A percentile compares a stretch with the other conserved stretches of the same genome.
Evolutionary conservation across 64 coral and sea anemone species (phyloP).

Genomic region (Cladopsammia gracilis): DNA sequence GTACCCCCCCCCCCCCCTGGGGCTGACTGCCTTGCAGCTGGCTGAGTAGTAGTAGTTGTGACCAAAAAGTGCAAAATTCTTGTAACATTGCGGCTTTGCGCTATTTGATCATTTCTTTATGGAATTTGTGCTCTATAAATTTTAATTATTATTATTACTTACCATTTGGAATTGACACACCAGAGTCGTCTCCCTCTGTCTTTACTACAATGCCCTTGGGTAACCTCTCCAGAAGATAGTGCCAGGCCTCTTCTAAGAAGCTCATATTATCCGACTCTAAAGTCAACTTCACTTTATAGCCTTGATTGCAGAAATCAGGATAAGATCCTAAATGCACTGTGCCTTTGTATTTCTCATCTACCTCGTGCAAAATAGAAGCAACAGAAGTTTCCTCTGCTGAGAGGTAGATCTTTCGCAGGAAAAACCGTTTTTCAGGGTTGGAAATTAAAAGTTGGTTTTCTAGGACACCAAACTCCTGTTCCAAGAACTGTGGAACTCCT

Average conservation of each 20-base stretch:
- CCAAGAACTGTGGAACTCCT: conserved; percentile 80
- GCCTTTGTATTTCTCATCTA: conserved; percentile 81
- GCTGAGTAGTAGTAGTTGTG: no score
- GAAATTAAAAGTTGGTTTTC: conserved; percentile 58
- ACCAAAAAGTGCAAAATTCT: no score
- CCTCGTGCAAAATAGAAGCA: conserved; percentile 80
- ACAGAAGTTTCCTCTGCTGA: conserved; percentile 78
- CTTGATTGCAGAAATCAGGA: conserved; percentile 75
- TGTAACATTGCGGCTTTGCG: no score
- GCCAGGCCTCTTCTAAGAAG: conserved; percentile 78
- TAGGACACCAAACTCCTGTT: conserved; percentile 66
- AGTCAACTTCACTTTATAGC: conserved; percentile 82
- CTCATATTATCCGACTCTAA: conserved; percentile 76
- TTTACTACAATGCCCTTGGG: conserved; percentile 74
- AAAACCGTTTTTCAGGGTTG: conserved; percentile 60
- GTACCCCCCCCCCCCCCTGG: no score
- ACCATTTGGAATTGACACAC: conserved; percentile 38
- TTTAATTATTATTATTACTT: background rate
- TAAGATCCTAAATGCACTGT: conserved; percentile 92
- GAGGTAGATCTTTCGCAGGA: conserved; percentile 79
- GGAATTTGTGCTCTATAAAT: no score
- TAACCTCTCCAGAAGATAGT: conserved; percentile 69
- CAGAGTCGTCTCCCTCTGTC: conserved; percentile 36
- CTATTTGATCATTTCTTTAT: no score
- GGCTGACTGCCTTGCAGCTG: no score